Base-by-base conservation (phyloP, 2,113 vertebrate genomes). In the Triplophysa dalaica region DNA sequence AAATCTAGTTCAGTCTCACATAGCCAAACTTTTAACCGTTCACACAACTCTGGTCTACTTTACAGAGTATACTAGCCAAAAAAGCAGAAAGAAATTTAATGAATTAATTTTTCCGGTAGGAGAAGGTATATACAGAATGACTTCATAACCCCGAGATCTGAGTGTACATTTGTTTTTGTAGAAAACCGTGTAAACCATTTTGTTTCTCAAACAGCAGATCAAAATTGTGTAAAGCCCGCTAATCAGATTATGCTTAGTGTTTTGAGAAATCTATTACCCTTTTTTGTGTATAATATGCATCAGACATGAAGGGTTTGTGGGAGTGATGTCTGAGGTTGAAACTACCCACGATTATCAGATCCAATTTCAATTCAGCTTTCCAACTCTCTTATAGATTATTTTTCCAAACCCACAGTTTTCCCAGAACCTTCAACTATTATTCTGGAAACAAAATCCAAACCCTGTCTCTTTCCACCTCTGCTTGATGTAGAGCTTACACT, bases 391-490 rank as follows among this genome's bases (percentile, higher is more conserved):
- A 75, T 58, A 62, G 74, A 67, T 38, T 38, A 38, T 7, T 38
- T 38, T 38, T 38, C 33, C 33, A 38, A 38, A 58, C 83, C 83
- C 83, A 86, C 79, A 77, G 81, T 65, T 48, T 86, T 77, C 80
- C 70, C 76, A 76, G 66, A 52, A 26, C 7, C n/a, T 50, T 29
- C 43, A 50, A 26, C n/a, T 70, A 65, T 70, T 33, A 81, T 67
- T 43, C 38, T 54, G 70, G 75, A 60, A 78, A 29, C 16, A 6
- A 17, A 43, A 41, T 72, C n/a, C 29, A 80, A 48, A 66, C 41
- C 7, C 50, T 21, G 33, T n/a, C 58, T 19, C 2, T 52, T 33
- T 48, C 56, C 73, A 11, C 8, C 41, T 24, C 22, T 2, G 7
- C 29, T 45, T 69, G 41, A 38, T 13, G 29, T 38, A 54, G 56